Percentiles rank a stretch among this genome's conserved stretches.
These are phyloP conservation scores for Telmatherina bonti DNA, from an alignment of 2,797 vertebrate species.

Conservation along the genomic window DNA sequence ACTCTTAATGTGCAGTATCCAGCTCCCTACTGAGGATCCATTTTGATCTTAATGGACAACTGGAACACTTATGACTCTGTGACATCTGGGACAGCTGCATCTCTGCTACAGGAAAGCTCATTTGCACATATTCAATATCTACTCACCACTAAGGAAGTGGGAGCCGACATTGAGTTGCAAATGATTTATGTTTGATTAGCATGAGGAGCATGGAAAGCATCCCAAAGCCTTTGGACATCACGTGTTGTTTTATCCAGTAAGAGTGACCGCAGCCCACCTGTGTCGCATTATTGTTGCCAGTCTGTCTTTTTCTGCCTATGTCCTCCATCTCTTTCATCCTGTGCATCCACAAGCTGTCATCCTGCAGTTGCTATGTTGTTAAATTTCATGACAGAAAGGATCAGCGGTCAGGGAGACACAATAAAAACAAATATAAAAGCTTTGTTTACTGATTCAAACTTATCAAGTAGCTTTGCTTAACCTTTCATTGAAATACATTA, in stretches of 20 bases:
- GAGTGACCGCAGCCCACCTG: conserved; percentile 39
- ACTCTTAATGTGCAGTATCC: conserved; percentile 4
- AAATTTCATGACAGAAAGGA: conserved; percentile 12
- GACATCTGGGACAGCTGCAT: conserved; percentile 32
- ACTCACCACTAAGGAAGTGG: conserved; percentile 63
- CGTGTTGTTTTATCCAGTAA: conserved; percentile 37
- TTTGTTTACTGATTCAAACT: conserved; percentile 10
- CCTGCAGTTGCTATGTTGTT: conserved; percentile 17
- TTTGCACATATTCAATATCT: conserved; percentile 77
- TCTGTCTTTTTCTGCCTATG: conserved; percentile 10
- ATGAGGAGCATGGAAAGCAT: conserved; percentile 45
- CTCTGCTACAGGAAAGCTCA: conserved; percentile 53
- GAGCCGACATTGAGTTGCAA: conserved; percentile 75
- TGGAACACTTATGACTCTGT: conserved; percentile 20
- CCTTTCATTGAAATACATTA: conserved; percentile 7
- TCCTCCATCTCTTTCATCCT: conserved; percentile 48
- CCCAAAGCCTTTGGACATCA: conserved; percentile 40
- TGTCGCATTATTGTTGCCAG: conserved; percentile 17
- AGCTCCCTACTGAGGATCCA: conserved; percentile 5
- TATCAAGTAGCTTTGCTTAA: neutral
- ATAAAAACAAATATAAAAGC: neutral
- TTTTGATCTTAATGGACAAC: conserved; percentile 23
- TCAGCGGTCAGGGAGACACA: conserved; percentile 6
- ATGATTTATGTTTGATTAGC: conserved; percentile 68
- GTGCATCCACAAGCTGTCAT: conserved; percentile 10